Percentiles rank a stretch among this genome's conserved stretches.
phyloP scores from a whole-genome alignment of 2,113 vertebrate species.

The Macheiramphus alcinus region DNA sequence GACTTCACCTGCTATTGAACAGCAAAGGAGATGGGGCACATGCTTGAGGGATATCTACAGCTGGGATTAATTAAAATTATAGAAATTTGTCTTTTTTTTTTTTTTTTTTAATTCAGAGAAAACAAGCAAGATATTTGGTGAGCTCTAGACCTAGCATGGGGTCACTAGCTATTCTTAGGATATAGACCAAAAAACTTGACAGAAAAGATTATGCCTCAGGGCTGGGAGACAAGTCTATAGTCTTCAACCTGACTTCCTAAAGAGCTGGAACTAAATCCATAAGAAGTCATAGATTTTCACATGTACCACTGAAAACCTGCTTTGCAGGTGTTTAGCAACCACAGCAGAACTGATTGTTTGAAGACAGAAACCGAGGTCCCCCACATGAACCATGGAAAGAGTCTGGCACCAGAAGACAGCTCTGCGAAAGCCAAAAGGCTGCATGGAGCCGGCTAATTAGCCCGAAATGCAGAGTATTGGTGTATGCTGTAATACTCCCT shows the following conservation, averaged over 20 bases:
- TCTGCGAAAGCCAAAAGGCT: neutral
- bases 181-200: neutral
- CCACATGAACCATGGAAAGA: neutral
- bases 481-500: neutral
- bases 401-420: neutral
- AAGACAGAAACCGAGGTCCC: neutral
- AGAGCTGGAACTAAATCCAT: neutral
- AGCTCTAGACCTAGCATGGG: neutral
- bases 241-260: neutral
- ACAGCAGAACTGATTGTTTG: neutral
- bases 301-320: rapidly evolving
- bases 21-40: neutral
- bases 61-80: neutral
- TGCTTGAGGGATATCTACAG: neutral
- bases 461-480: neutral
- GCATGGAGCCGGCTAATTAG: neutral
- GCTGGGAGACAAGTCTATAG: neutral
- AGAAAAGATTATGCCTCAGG: neutral
- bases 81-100: neutral
- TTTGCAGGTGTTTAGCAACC: neutral
- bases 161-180: neutral
- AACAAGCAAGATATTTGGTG: neutral
- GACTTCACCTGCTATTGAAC: neutral
- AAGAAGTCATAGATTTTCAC: neutral
- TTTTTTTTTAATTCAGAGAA: neutral